Base-by-base conservation (phyloP, 2,113 vertebrate species). In the Notarius lentiginosus region DNA sequence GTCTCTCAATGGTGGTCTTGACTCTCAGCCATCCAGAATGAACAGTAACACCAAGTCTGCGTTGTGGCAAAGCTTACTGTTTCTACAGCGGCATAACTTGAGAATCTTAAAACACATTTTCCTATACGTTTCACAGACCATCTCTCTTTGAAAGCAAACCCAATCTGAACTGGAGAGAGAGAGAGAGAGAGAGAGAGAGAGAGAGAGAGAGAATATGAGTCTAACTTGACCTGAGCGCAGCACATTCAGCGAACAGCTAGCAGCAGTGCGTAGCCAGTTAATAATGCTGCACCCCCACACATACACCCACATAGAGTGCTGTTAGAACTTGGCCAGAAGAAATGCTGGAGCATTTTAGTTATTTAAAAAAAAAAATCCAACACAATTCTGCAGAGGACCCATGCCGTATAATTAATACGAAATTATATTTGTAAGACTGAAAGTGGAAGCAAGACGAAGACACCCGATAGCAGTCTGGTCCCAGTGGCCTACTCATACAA, bases 231-330 rank as follows among this genome's bases (percentile, higher is more conserved):
- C 7, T 30, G 17, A 12, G 51, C 49, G 55, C 11, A 84, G 27
- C n/a, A 41, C 65, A 83, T 83, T 83, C 65, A 83, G 61, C 82
- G 30, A 83, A 68, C 47, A 68, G 47, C 34, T 66, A 68, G 20
- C 58, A 66, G n/a, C n/a, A 65, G 63, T 0, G 24, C 60, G 24
- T 70, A 17, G 65, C 65, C 65, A 70, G 82, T 83, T 51, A 83
- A 68, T 53, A 83, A 53, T 56, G 82, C 51, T 70, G 65, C 82
- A 70, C 82, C n/a, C 82, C 51, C 80, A 66, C 82, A 68, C 22
- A 81, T 55, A 34, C 80, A 65, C 80, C 30, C 80, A 61, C 81
- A 27, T 63, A 83, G 51, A 34, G 49, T 34, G 55, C 65, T 84
- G 51, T 84, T 55, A 55, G 22, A 66, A 66, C 14, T 17, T 55